Evolutionary conservation across 2,888 invertebrate genomes (phyloP), one percentile per base, ranked within the genome.

Genomic region (Cantharis rufa): DNA sequence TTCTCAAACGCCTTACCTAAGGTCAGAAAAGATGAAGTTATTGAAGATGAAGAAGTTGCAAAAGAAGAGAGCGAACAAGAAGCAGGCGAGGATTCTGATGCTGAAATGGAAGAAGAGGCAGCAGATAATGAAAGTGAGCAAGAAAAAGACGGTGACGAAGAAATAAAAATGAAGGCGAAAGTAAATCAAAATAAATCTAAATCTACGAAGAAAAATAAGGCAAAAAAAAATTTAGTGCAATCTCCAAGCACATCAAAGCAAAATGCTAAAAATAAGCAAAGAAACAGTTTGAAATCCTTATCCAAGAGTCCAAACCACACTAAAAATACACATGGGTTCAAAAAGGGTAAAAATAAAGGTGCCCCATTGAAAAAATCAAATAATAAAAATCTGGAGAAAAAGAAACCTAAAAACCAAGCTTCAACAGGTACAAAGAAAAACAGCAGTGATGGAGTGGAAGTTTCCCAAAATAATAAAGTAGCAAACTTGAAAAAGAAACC

Each of bases 1-100:
- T 95, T 98, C 87, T 96, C 96, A 0, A 96, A 98, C 89, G 91
- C 92, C 62, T 90, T 92, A 89, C 81, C 89, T 81, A 82, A 87
- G 78, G 76, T 84, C 77, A n/a, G 9, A n/a, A 78, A 72, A 9
- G 81, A 82, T 24, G 82, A 82, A 32, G 83, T 83, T 32, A 82
- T 82, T 83, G 89, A 89, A 80, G 89, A 88, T 64, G 88, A n/a
- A 9, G 63, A 27, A 11, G 28, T 10, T 3, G 28, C 10, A 11
- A 11, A 28, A 3, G 11, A 28, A 10, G 28, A 11, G 11, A 28
- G 28, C 11, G 28, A 74, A 48, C 16, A 80, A 72, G 21, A 64
- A 62, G 21, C 16, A 24, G n/a, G 16, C 72, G 28, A 71, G 32
- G 24, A 28, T 10, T 28, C 27, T 1, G 27, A 28, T 10, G 27